These are phyloP conservation scores for Cyaniris semiargus DNA, from an alignment of 2,888 invertebrate genomes.

Conservation along the genomic window DNA sequence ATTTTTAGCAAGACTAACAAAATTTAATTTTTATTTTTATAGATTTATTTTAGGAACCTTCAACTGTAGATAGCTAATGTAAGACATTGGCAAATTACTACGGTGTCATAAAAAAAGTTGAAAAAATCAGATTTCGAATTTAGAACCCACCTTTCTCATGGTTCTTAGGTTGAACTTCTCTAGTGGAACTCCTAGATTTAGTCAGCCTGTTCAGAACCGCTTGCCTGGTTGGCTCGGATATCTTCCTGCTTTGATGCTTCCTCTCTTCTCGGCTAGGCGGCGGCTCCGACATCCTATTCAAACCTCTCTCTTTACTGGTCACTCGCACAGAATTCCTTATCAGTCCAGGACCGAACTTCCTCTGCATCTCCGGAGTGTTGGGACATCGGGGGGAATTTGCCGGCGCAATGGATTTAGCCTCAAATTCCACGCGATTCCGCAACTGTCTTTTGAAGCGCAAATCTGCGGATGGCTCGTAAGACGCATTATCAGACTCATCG, in stretches of 20 bases:
- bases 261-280: slow-evolving; percentile 62
- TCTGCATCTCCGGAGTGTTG: slow-evolving; percentile 82
- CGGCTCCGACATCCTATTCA: slow-evolving; percentile 82
- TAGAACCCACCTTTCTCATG: slow-evolving; percentile 57
- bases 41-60: neutral
- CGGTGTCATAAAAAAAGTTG: neutral
- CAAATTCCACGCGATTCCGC: slow-evolving; percentile 82
- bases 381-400: slow-evolving; percentile 79
- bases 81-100: neutral
- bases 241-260: slow-evolving; percentile 67
- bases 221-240: slow-evolving; percentile 66
- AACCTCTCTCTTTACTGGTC: slow-evolving; percentile 72
- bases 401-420: slow-evolving; percentile 69
- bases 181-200: slow-evolving; percentile 73
- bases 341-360: slow-evolving; percentile 79
- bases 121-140: neutral
- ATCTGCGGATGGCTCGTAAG: slow-evolving; percentile 68
- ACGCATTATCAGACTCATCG: slow-evolving; percentile 71
- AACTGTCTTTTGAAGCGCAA: slow-evolving; percentile 84
- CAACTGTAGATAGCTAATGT: too few relatives aligned
- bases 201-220: slow-evolving; percentile 68
- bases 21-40: too few relatives aligned
- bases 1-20: too few relatives aligned
- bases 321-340: slow-evolving; percentile 67
- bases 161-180: slow-evolving; percentile 68